A percentile compares a stretch with the other conserved stretches of the same genome.
Evolutionary conservation across 2,113 vertebrate genomes (phyloP).

Genomic region (Drymodes brunneopygia): DNA sequence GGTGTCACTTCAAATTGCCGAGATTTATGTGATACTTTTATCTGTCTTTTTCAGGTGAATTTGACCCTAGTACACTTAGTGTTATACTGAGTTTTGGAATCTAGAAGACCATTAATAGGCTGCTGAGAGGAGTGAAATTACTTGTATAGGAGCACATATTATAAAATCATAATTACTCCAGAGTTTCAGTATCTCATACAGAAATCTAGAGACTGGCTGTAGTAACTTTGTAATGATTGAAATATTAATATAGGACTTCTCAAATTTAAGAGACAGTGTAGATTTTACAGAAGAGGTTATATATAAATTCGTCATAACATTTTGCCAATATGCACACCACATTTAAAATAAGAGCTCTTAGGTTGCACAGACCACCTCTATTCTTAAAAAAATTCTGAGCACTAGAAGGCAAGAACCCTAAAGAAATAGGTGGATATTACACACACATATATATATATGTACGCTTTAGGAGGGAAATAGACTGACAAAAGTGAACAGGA

Average conservation of each 20-base stretch:
- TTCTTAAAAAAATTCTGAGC: not conserved
- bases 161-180: slow-evolving; percentile 9
- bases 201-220: not conserved
- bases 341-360: not conserved
- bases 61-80: slow-evolving; percentile 49
- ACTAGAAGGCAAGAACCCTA: not conserved
- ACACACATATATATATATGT: not conserved
- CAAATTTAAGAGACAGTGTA: slow-evolving; percentile 12
- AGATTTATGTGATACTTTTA: slow-evolving; percentile 17
- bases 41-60: slow-evolving; percentile 64
- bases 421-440: not conserved
- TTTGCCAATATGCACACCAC: not conserved
- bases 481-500: not conserved
- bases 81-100: slow-evolving; percentile 4
- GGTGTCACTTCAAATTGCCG: slow-evolving; percentile 61
- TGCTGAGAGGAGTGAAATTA: slow-evolving; percentile 23
- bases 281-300: slow-evolving; percentile 1
- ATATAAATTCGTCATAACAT: slow-evolving; percentile 7
- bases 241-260: slow-evolving; percentile 1
- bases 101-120: slow-evolving; percentile 39
- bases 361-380: not conserved
- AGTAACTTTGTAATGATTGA: slow-evolving; percentile 13
- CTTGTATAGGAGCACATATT: not conserved
- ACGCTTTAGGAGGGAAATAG: not conserved
- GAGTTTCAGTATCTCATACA: slow-evolving; percentile 1